Percentiles rank a stretch among this genome's conserved stretches.
Conservation (phyloP, 2,797 vertebrate genomes). For the Phrynocephalus guinanensis region DNA sequence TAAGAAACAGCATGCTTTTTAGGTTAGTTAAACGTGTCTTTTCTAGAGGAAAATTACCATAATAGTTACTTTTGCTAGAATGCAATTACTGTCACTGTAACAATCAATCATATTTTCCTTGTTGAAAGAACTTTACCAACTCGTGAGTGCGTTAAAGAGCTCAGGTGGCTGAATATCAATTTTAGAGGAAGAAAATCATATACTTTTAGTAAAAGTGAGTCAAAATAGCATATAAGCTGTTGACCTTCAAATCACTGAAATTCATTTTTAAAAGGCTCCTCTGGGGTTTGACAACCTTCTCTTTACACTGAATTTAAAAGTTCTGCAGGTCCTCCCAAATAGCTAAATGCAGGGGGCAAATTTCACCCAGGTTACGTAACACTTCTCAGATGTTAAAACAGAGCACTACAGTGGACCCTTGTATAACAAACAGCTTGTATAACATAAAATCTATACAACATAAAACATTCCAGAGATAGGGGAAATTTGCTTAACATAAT, state of each 20-base stretch:
- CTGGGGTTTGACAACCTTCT: conserved; percentile 29
- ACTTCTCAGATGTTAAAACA: background rate
- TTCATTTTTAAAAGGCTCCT: conserved; percentile 27
- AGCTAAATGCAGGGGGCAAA: conserved; percentile 31
- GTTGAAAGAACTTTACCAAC: conserved; percentile 76
- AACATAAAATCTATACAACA: no score
- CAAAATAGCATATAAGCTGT: conserved; percentile 49
- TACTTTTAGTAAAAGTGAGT: conserved; percentile 50
- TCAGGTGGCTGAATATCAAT: conserved; percentile 66
- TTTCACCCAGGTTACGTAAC: conserved; percentile 33
- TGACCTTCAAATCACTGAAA: conserved; percentile 48
- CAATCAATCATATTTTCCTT: conserved; percentile 82
- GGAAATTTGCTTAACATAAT: no score
- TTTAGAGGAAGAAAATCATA: conserved; percentile 59
- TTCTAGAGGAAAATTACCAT: conserved; percentile 80
- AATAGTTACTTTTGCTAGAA: conserved; percentile 85
- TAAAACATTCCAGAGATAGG: no score
- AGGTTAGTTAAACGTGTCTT: conserved; percentile 82
- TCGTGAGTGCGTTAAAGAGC: conserved; percentile 77
- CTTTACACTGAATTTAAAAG: conserved; percentile 59
- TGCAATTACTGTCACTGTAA: conserved; percentile 86
- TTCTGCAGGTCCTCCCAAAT: conserved; percentile 27
- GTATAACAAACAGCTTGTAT: no score
- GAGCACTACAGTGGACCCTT: background rate
- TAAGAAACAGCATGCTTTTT: conserved; percentile 82